A percentile compares a stretch with the other conserved stretches of the same genome.
phyloP scores from a whole-genome alignment of 1,140 invertebrate genomes.

The Acromyrmex heyeri region DNA sequence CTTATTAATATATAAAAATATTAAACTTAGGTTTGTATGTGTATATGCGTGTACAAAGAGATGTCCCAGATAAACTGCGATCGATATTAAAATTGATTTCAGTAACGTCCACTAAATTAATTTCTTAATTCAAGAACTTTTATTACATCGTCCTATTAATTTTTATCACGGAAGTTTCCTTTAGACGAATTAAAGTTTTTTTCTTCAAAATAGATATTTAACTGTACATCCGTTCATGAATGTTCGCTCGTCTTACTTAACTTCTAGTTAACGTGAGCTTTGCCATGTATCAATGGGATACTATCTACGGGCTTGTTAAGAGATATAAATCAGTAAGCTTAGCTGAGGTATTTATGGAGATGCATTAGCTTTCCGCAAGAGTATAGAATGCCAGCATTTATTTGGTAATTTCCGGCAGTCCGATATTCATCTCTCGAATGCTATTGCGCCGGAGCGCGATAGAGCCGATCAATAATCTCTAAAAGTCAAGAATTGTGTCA shows the following conservation, averaged over 20 bases:
- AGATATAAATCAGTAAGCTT: conserved; percentile 59
- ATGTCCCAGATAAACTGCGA: not conserved
- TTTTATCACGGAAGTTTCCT: not conserved
- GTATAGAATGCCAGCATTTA: conserved; percentile 62
- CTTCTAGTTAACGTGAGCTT: conserved; percentile 57
- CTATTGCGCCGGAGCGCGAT: conserved; percentile 44
- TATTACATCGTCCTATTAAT: not conserved
- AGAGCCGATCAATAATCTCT: conserved; percentile 48
- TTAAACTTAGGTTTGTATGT: not conserved
- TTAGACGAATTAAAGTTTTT: conserved; percentile 28
- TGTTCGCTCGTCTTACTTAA: conserved; percentile 42
- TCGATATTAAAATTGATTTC: conserved; percentile 10
- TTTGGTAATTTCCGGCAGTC: conserved; percentile 63
- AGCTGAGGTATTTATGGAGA: conserved; percentile 61
- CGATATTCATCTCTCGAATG: conserved; percentile 54
- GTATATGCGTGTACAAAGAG: not conserved
- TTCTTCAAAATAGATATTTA: conserved; percentile 5
- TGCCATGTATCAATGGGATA: conserved; percentile 63
- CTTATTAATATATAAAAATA: not conserved
- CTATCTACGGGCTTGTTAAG: conserved; percentile 57
- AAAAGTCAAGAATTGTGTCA: conserved; percentile 40
- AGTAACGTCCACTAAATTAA: not conserved
- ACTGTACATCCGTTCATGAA: conserved; percentile 8
- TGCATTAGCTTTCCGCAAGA: conserved; percentile 57
- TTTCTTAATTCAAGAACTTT: not conserved